Conservation (phyloP, 2,797 vertebrate genomes). For the Yasuhikotakia modesta region DNA sequence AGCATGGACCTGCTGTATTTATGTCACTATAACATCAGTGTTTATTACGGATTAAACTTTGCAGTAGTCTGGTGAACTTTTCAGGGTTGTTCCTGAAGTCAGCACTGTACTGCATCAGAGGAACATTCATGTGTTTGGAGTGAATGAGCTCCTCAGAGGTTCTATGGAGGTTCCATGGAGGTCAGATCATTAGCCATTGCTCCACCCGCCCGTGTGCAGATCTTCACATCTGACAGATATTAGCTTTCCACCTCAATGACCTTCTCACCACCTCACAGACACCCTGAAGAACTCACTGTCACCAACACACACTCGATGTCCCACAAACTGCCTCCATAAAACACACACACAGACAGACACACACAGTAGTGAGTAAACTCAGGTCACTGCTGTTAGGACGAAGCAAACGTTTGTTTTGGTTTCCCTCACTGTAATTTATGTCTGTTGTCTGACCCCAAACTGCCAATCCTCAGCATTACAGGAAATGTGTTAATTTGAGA, state of each 20-base stretch:
- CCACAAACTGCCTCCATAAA: constrained; percentile 28
- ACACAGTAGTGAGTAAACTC: not conserved
- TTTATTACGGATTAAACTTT: too few relatives aligned
- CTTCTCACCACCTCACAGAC: constrained; percentile 19
- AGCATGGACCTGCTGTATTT: too few relatives aligned
- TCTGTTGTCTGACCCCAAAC: constrained; percentile 19
- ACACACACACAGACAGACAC: not conserved
- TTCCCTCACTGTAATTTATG: constrained; percentile 35
- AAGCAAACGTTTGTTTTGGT: constrained; percentile 18
- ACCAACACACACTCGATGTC: constrained; percentile 45
- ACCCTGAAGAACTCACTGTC: constrained; percentile 4
- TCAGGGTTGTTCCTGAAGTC: not conserved
- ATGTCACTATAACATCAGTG: too few relatives aligned
- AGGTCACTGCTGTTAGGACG: not conserved
- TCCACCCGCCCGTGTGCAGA: constrained; percentile 18
- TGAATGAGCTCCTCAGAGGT: constrained; percentile 13
- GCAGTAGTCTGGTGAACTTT: not conserved
- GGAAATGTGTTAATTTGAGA: not conserved
- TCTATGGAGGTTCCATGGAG: constrained; percentile 15
- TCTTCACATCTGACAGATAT: constrained; percentile 53
- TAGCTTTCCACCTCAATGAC: constrained; percentile 41
- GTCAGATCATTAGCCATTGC: constrained; percentile 37
- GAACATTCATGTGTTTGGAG: constrained; percentile 4
- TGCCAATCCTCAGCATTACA: not conserved
- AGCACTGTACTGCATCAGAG: not conserved